These are phyloP conservation scores for Caenorhabditis latens DNA, from an alignment of 1,140 invertebrate genomes.

Conservation along the genomic window DNA sequence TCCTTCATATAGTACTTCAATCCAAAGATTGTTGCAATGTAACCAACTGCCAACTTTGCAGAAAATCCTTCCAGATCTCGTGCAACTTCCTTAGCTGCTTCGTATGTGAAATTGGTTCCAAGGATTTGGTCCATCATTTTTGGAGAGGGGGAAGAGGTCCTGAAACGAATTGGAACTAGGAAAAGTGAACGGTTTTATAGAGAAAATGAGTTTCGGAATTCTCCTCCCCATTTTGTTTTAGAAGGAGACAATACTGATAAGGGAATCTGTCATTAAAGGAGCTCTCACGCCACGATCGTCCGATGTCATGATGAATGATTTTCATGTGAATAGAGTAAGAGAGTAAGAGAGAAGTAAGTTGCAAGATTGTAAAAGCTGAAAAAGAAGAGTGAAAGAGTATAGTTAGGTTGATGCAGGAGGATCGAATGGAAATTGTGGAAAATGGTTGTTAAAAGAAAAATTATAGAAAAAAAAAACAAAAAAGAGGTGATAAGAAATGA, in stretches of 20 bases:
- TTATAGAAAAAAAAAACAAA: neutral
- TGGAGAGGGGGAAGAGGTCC: neutral
- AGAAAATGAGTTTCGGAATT: neutral
- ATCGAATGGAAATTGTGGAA: too few relatives aligned
- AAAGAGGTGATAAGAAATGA: neutral
- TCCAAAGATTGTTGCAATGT: slow-evolving; percentile 92
- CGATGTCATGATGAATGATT: slow-evolving; percentile 45
- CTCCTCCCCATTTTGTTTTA: slow-evolving; percentile 26
- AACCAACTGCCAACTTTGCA: slow-evolving; percentile 81
- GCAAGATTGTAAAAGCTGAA: neutral
- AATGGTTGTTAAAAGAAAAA: neutral
- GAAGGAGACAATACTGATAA: neutral
- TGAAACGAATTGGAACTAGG: neutral
- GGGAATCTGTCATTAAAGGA: slow-evolving; percentile 20
- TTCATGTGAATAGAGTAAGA: slow-evolving; percentile 16
- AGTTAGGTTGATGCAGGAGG: too few relatives aligned
- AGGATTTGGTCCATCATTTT: slow-evolving; percentile 59
- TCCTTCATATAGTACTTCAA: slow-evolving; percentile 91
- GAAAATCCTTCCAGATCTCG: slow-evolving; percentile 60
- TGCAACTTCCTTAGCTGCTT: slow-evolving; percentile 62
- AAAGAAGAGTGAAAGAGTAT: too few relatives aligned
- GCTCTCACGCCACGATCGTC: slow-evolving; percentile 44
- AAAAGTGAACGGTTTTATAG: slow-evolving; percentile 25
- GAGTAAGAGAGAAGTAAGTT: neutral
- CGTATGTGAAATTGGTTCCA: slow-evolving; percentile 62